Evolutionary conservation across 2,113 vertebrate species (phyloP).

Genomic region (Oryzias woworae): DNA sequence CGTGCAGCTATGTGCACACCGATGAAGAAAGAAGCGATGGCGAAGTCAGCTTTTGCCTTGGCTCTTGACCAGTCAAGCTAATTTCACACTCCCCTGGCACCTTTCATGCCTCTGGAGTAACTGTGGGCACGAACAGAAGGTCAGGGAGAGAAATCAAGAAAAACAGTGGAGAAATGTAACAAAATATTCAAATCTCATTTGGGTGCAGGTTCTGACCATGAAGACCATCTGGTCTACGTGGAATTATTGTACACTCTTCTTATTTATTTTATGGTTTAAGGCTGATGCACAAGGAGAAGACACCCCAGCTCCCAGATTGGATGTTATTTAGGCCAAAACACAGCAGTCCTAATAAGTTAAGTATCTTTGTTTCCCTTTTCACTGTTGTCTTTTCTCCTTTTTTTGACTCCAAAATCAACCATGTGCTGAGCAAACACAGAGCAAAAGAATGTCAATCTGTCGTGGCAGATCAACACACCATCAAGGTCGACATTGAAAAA

Average conservation of each 20-base stretch:
- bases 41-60: constrained; percentile 40
- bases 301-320: constrained; percentile 18
- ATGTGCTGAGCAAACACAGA: not conserved
- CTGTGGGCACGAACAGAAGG: constrained; percentile 66
- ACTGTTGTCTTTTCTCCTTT: not conserved
- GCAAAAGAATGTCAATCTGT: not conserved
- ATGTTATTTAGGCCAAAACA: constrained; percentile 39
- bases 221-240: constrained; percentile 51
- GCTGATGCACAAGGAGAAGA: constrained; percentile 10
- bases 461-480: too few species aligned
- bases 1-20: constrained; percentile 13
- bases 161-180: constrained; percentile 34
- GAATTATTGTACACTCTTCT: constrained; percentile 41
- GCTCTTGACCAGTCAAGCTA: constrained; percentile 66
- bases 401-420: not conserved
- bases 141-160: constrained; percentile 51
- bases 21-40: constrained; percentile 23
- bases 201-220: constrained; percentile 40
- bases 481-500: not conserved
- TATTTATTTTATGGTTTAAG: constrained; percentile 19
- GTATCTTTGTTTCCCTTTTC: constrained; percentile 2
- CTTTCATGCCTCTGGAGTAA: constrained; percentile 63
- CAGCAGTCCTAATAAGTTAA: constrained; percentile 14
- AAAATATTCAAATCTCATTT: constrained; percentile 49
- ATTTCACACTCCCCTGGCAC: constrained; percentile 76